A percentile compares a stretch with the other conserved stretches of the same genome.
phyloP scores from a whole-genome alignment of 2,888 invertebrate genomes.

The Ditula angustiorana region DNA sequence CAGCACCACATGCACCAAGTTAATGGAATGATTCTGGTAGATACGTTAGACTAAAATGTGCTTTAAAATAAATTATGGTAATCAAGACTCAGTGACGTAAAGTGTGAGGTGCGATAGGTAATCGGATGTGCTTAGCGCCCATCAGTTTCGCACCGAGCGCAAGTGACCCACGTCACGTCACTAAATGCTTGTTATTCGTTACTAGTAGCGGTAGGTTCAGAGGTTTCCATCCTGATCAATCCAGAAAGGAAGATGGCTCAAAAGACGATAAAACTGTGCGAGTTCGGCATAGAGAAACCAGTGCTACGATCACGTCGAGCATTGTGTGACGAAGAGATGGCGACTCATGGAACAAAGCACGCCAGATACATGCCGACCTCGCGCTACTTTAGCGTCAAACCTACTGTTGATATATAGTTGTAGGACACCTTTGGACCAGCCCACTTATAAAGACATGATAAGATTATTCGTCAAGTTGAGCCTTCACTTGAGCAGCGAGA shows the following conservation, averaged over 20 bases:
- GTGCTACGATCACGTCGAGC: too few species aligned
- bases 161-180: not conserved
- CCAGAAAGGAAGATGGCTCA: too few species aligned
- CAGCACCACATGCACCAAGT: constrained; percentile 27
- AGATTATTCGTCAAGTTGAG: constrained; percentile 68
- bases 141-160: not conserved
- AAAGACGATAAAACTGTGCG: too few species aligned
- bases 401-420: not conserved
- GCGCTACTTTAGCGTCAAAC: too few species aligned
- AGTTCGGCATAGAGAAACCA: too few species aligned
- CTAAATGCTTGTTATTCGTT: not conserved
- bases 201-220: too few species aligned
- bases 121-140: not conserved
- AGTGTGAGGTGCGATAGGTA: not conserved
- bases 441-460: not conserved
- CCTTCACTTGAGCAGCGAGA: constrained; percentile 64
- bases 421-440: not conserved
- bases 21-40: constrained; percentile 18
- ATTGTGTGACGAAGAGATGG: too few species aligned
- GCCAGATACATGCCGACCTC: too few species aligned
- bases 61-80: not conserved
- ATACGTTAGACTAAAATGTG: not conserved
- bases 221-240: too few species aligned
- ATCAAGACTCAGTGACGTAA: not conserved
- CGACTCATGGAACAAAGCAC: too few species aligned